Conservation (phyloP, 2,797 vertebrate genomes). For the Thalassophryne amazonica region DNA sequence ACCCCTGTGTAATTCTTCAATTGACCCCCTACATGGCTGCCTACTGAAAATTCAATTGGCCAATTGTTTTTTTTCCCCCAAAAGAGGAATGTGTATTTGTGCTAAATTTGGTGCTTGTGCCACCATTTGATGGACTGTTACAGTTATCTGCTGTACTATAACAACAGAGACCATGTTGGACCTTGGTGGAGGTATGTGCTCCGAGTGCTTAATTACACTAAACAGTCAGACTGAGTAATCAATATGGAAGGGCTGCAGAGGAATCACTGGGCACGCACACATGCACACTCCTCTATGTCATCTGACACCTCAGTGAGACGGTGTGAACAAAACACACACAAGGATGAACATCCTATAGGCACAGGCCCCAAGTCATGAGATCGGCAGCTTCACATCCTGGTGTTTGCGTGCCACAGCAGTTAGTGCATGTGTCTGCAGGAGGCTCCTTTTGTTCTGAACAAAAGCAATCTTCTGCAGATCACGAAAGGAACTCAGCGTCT, state of each 20-base stretch:
- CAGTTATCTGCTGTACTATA: too few species aligned
- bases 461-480: background rate
- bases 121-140: too few species aligned
- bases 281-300: conserved; percentile 12
- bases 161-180: too few species aligned
- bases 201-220: too few species aligned
- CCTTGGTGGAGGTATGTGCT: too few species aligned
- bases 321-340: conserved; percentile 54
- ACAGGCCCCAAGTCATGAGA: conserved; percentile 59
- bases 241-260: conserved; percentile 30
- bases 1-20: too few species aligned
- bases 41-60: too few species aligned
- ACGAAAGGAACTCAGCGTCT: conserved; percentile 7
- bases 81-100: too few species aligned
- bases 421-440: conserved; percentile 9
- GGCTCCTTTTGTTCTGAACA: too few species aligned
- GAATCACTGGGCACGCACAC: conserved; percentile 13
- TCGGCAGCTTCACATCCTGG: conserved; percentile 73
- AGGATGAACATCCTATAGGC: conserved; percentile 79
- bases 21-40: too few species aligned
- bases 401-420: conserved; percentile 7
- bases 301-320: conserved; percentile 25
- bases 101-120: too few species aligned
- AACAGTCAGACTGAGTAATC: conserved; percentile 33
- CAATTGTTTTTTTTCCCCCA: too few species aligned